These are phyloP conservation scores for Tinamus guttatus DNA, from an alignment of 2,113 vertebrate genomes.

Conservation along the genomic window DNA sequence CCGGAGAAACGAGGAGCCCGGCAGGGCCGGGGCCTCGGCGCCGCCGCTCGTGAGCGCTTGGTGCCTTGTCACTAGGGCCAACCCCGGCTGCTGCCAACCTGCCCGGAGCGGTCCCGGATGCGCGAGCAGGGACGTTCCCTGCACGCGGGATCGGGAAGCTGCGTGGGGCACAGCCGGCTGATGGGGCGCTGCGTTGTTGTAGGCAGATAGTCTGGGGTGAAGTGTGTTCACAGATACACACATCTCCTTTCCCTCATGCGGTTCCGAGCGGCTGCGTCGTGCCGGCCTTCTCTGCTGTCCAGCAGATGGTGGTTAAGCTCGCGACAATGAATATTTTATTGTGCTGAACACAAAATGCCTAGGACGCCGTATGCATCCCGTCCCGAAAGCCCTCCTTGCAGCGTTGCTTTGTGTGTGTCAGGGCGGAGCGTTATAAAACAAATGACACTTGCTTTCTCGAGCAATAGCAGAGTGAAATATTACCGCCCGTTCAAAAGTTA, in stretches of 20 bases:
- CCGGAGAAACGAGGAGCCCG: constrained; percentile 76
- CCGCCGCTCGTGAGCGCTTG: too few relatives aligned
- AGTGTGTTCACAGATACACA: background rate
- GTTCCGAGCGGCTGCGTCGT: background rate
- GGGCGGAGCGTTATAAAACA: background rate
- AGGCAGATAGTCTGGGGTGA: background rate
- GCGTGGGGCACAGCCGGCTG: background rate
- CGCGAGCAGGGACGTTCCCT: too few relatives aligned
- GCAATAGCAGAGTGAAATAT: background rate
- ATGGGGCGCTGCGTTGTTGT: background rate
- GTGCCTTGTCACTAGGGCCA: too few relatives aligned
- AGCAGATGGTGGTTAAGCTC: background rate
- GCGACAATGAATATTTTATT: background rate
- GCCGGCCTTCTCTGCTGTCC: background rate
- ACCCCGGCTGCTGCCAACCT: too few relatives aligned
- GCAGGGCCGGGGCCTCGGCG: constrained; percentile 56
- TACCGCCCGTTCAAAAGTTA: constrained; percentile 35
- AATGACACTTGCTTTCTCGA: background rate
- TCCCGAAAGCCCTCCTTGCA: background rate
- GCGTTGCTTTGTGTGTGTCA: background rate
- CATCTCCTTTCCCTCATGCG: background rate
- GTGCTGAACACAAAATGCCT: background rate
- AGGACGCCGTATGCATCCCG: background rate
- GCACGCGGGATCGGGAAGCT: background rate
- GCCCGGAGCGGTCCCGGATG: too few relatives aligned